Percentiles rank a stretch among this genome's conserved stretches.
Evolutionary conservation across 2,113 vertebrate species (phyloP).

Genomic region (Azemiops feae): DNA sequence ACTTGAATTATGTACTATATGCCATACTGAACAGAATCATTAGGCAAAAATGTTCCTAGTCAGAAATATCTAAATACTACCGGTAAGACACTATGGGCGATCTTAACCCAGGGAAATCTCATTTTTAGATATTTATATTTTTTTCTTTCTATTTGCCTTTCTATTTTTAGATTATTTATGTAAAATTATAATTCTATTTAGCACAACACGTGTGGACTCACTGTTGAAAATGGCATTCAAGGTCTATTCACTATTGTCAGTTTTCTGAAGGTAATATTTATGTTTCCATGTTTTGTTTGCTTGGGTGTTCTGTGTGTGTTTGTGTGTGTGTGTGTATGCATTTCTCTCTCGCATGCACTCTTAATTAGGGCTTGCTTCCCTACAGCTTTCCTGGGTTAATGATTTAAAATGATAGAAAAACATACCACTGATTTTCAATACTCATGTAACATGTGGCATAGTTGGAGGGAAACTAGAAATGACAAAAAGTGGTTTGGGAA

Average conservation of each 20-base stretch:
- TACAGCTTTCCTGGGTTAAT: neutral
- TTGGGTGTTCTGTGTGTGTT: neutral
- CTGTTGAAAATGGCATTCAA: neutral
- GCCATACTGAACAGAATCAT: neutral
- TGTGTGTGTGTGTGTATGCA: too few relatives aligned
- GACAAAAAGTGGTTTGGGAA: neutral
- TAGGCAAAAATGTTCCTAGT: neutral
- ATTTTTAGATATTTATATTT: neutral
- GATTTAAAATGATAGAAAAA: neutral
- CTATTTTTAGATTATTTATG: neutral
- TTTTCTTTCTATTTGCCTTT: neutral
- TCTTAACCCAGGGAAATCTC: neutral
- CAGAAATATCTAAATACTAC: neutral
- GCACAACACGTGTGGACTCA: neutral
- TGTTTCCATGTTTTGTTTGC: neutral
- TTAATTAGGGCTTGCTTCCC: neutral
- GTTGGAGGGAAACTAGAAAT: neutral
- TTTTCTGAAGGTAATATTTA: neutral
- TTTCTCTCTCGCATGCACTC: too few relatives aligned
- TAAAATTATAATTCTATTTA: neutral
- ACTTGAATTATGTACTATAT: neutral
- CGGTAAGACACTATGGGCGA: neutral
- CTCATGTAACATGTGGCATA: neutral
- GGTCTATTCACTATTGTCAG: neutral
- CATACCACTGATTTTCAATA: neutral